These are phyloP conservation scores for Halcyon senegalensis DNA, from an alignment of 2,113 vertebrate genomes.

Conservation along the genomic window DNA sequence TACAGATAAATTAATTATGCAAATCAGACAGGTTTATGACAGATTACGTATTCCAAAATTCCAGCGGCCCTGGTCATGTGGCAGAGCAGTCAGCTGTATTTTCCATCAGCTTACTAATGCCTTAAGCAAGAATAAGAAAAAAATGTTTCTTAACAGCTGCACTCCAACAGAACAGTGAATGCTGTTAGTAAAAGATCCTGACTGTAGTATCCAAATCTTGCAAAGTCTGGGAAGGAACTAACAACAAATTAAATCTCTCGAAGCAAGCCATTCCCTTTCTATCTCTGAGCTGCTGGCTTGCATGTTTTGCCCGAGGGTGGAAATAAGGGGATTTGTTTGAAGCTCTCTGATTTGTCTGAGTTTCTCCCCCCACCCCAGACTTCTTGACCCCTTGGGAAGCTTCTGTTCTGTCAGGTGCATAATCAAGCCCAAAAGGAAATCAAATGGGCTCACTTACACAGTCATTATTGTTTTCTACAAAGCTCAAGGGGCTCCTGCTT, in stretches of 20 bases:
- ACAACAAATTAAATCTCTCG: constrained; percentile 3
- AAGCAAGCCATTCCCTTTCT: not conserved
- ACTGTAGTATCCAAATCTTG: not conserved
- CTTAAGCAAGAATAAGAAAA: not conserved
- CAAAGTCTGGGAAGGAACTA: not conserved
- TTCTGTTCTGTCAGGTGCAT: not conserved
- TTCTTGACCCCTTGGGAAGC: not conserved
- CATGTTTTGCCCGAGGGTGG: not conserved
- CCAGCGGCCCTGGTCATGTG: not conserved
- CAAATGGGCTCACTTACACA: not conserved
- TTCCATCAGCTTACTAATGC: not conserved
- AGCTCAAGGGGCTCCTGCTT: not conserved
- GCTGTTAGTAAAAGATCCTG: not conserved
- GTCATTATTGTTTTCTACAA: constrained; percentile 7
- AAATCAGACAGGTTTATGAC: not conserved
- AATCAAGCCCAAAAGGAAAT: not conserved
- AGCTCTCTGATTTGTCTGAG: not conserved
- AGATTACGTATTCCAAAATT: not conserved
- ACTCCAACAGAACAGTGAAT: not conserved
- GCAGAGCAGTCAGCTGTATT: not conserved
- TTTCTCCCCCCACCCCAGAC: not conserved
- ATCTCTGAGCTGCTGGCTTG: not conserved
- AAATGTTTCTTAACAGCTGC: constrained; percentile 7
- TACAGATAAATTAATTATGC: not conserved
- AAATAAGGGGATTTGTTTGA: not conserved